Evolutionary conservation across 2,797 vertebrate genomes (phyloP).

Genomic region (Astyanax mexicanus): DNA sequence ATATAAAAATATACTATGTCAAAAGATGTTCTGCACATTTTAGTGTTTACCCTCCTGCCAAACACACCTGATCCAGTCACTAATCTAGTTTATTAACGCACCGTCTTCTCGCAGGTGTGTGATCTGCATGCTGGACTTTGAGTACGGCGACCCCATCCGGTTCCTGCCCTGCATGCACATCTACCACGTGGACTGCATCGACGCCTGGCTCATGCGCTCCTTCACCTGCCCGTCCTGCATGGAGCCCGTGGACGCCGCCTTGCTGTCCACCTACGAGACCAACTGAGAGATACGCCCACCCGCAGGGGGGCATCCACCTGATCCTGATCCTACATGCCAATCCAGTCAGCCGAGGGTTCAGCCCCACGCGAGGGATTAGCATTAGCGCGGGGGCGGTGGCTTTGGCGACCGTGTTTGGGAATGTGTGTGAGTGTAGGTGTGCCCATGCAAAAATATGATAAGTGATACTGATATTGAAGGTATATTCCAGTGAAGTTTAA

Average conservation of each 20-base stretch:
- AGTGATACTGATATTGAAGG: not conserved
- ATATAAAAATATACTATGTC: no score
- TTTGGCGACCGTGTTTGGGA: no score
- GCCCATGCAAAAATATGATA: not conserved
- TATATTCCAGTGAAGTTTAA: not conserved
- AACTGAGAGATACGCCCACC: conserved; percentile 66
- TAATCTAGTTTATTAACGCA: no score
- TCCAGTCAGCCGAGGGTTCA: conserved; percentile 23
- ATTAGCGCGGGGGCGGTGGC: not conserved
- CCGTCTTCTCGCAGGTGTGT: conserved; percentile 77
- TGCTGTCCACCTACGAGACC: conserved; percentile 86
- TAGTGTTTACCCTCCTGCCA: no score
- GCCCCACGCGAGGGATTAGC: not conserved
- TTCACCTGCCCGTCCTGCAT: conserved; percentile 92
- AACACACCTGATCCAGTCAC: no score
- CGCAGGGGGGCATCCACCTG: conserved; percentile 34
- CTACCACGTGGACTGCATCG: conserved; percentile 89
- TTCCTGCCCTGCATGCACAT: conserved; percentile 89
- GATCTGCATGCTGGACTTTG: conserved; percentile 92
- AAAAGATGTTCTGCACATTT: no score
- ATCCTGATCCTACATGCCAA: conserved; percentile 53
- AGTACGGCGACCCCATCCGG: conserved; percentile 82
- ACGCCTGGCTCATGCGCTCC: conserved; percentile 88
- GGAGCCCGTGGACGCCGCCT: conserved; percentile 88
- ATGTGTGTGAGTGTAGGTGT: no score